Evolutionary conservation across 2,888 invertebrate species (phyloP), one percentile per base, ranked within the genome.

Genomic region (Dermolepida albohirtum): DNA sequence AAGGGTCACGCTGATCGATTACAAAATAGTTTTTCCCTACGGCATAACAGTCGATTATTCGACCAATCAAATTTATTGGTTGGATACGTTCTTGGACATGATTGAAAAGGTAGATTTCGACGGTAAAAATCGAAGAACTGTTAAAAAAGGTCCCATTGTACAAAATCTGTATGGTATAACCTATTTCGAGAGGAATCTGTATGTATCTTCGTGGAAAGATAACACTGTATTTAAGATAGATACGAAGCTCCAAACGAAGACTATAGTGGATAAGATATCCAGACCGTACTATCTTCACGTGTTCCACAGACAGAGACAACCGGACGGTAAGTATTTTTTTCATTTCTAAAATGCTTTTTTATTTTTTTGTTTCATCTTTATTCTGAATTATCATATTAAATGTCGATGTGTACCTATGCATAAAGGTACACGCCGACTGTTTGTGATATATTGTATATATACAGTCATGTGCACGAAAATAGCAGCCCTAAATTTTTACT

Each of bases 91-190:
- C 83, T 86, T 93, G 75, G 93, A 93, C 84, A 89, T 89, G 76
- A 87, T 95, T 5, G 93, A 94, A 83, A 86, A 92, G 69, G 88
- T 92, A 17, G 89, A 92, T 84, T 95, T 94, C 82, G 87, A 91
- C 78, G 94, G 94, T 8, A 83, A 83, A 12, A 87, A 89, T 76
- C 85, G 93, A 65, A 84, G 83, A 77, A 90, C 90, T 5, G 84
- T 90, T 63, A 84, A 86, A 67, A 85, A 78, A 70, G 81, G 80
- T 43, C 77, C 81, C 11, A 83, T 89, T 87, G 88, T 88, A 16
- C 88, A 89, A 78, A 88, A 88, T 78, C 85, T 93, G 67, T 89
- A 89, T 76, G 89, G 90, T 62, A 87, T 95, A 49, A 89, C 90
- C 41, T 83, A 93, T 66, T 91, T 95, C 81, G 92, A 92, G 82